A percentile compares a stretch with the other conserved stretches of the same genome.
phyloP scores from a whole-genome alignment of 2,888 invertebrate species.

The Drosophila affinis region DNA sequence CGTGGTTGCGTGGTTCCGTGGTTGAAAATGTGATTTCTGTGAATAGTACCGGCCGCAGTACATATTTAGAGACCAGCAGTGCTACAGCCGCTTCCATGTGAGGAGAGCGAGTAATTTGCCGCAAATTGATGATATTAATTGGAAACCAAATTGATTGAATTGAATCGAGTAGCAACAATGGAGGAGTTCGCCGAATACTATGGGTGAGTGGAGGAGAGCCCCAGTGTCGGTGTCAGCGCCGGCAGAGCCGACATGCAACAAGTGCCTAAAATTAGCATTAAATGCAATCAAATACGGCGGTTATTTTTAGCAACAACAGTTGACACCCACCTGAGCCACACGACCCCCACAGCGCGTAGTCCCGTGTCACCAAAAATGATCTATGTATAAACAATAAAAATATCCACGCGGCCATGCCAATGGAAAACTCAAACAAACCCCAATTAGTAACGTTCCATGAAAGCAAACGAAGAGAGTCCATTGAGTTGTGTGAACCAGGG shows the following conservation, averaged over 20 bases:
- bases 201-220: slow-evolving; percentile 41
- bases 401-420: slow-evolving; percentile 36
- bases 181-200: slow-evolving; percentile 58
- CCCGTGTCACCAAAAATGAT: slow-evolving; percentile 28
- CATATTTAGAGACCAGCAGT: slow-evolving; percentile 27
- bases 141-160: slow-evolving; percentile 37
- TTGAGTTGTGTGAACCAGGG: background rate
- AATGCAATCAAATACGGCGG: slow-evolving; percentile 44
- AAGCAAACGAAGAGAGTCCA: slow-evolving; percentile 6
- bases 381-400: slow-evolving; percentile 38
- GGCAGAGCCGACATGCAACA: slow-evolving; percentile 33
- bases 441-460: slow-evolving; percentile 31
- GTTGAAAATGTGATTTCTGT: slow-evolving; percentile 19
- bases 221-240: background rate
- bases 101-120: slow-evolving; percentile 34
- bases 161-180: slow-evolving; percentile 49
- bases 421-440: slow-evolving; percentile 44
- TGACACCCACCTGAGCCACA: slow-evolving; percentile 52
- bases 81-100: slow-evolving; percentile 47
- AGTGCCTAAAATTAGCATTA: slow-evolving; percentile 58
- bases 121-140: slow-evolving; percentile 39
- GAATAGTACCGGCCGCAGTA: slow-evolving; percentile 25
- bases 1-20: slow-evolving; percentile 10
- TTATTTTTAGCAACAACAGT: slow-evolving; percentile 49
- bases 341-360: slow-evolving; percentile 8